Base-by-base conservation (phyloP, 2,113 vertebrate genomes). In the Eptesicus fuscus region DNA sequence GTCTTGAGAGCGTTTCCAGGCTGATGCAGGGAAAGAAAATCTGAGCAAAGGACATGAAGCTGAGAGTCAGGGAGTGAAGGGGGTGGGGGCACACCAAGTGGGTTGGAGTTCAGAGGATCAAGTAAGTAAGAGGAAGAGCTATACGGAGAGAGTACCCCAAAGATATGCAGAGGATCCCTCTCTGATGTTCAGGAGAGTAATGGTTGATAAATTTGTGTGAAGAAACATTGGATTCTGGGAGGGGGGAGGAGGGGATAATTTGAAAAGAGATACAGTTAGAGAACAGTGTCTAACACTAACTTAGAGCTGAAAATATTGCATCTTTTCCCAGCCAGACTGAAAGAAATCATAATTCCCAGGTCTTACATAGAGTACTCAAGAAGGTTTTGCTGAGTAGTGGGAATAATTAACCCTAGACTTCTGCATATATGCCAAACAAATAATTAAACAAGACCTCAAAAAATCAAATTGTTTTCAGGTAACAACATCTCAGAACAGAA, bases 401-500 rank as follows among this genome's bases (percentile, higher is more conserved):
- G 40, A 44, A 80, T 87, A 94, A 94, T 80, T 92, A 61, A n/a
- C 49, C 49, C 56, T 40, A 77, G 44, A 59, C 14, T 71, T 14
- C 22, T 90, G 25, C 70, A 90, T 67, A 59, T 70, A 71, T 51
- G 25, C 42, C 56, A 90, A 83, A 86, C 22, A 70, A 76, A 70
- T 90, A 65, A 77, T n/a, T 84, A 96, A 90, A 70, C 44, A 53
- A 90, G 17, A 76, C 18, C 18, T 23, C 0, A 76, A 47, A 84
- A 87, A 49, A 88, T 59, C 28, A 94, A 76, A 80, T 42, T 79
- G 11, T 78, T 85, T 78, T 49, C 42, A 42, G 86, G 47, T 78
- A 69, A 80, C 59, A 83, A 53, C 20, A 96, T 78, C 69, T 84
- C 23, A 93, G 63, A 89, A 89, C 35, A 93, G 96, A 95, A 35